Base-by-base conservation (phyloP, 2,888 invertebrate genomes). In the Allophyes oxyacanthae region DNA sequence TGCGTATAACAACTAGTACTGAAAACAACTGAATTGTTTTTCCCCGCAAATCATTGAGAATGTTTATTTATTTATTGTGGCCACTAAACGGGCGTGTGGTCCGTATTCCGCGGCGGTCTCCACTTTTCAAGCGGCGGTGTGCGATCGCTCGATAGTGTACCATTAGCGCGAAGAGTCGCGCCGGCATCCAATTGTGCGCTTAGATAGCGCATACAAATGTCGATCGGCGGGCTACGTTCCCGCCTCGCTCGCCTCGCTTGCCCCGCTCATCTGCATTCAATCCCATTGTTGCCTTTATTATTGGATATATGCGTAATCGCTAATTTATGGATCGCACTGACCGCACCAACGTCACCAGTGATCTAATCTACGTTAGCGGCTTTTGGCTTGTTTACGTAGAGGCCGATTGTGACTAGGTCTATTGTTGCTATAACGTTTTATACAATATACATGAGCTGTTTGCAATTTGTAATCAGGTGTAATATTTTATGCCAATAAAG, bases 131-230 rank as follows among this genome's bases (percentile, higher is more conserved):
- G 84, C 82, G 81, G 84, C 79, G 78, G 81, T 79, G 76, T 77
- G 87, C 89, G 93, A 92, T 92, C 87, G 87, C 80, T 87, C 88
- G 93, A 94, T 94, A 94, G 88, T 91, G 93, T 89, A 91, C 92
- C 92, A 92, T 93, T 92, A 93, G 94, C 91, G 94, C 93, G 91
- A 92, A 92, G 87, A 87, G 79, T 91, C 92, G 90, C 93, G 89
- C 93, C 92, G 92, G 90, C 91, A 83, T 91, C 92, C 93, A 94
- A 94, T 94, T 94, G 94, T 93, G 89, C 89, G 88, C 87, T 91
- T 92, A 92, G 94, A 94, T 92, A 92, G 88, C 90, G 93, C 90
- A 94, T 94, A 94, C 94, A 94, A 93, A 94, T 89, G 94, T 93
- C 93, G 91, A 91, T 90, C 91, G 90, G 84, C 71, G 71, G 78